Base-by-base conservation (phyloP, 2,113 vertebrate species). In the Malurus cyaneus region DNA sequence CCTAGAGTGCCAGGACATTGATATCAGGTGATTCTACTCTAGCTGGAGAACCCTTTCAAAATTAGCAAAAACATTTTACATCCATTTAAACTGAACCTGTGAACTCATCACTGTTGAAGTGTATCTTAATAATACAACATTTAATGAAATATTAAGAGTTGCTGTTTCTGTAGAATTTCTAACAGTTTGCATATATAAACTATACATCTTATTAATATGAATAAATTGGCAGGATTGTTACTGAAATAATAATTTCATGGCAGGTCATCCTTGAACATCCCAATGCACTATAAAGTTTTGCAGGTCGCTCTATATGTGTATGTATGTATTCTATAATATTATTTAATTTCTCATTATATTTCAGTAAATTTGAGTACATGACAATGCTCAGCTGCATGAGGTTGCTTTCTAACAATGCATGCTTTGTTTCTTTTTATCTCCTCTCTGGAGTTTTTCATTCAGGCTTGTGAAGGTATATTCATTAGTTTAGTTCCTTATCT, bases 401-500 rank as follows among this genome's bases (percentile, higher is more conserved):
- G 69, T 72, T 83, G 69, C 76, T 96, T 89, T 91, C 82, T 28
- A 64, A 90, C 76, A 94, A 84, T 66, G 20, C 53, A 36, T n/a
- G n/a, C 76, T 94, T 96, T 92, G 69, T 88, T 94, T 89, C 89
- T 52, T 94, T 79, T 65, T 91, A 57, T 74, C 89, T 91, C 41
- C n/a, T 54, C 77, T 74, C 84, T 65, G 41, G 41, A 82, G 53
- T 18, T 89, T 91, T 89, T 89, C 61, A 76, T 84, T 81, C 82
- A 92, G 50, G 57, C 65, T 86, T 95, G 72, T 72, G 74, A 60
- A 96, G 61, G 46, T 80, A 34, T 88, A 93, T 86, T 91, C 92
- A 95, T 93, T 86, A 86, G 44, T 90, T 96, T 79, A 88, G 72
- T 94, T 92, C 86, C 88, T 88, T 96, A 92, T 84, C 92, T 88